Conservation (phyloP, 2,113 vertebrate genomes). For the Mastomys coucha region DNA sequence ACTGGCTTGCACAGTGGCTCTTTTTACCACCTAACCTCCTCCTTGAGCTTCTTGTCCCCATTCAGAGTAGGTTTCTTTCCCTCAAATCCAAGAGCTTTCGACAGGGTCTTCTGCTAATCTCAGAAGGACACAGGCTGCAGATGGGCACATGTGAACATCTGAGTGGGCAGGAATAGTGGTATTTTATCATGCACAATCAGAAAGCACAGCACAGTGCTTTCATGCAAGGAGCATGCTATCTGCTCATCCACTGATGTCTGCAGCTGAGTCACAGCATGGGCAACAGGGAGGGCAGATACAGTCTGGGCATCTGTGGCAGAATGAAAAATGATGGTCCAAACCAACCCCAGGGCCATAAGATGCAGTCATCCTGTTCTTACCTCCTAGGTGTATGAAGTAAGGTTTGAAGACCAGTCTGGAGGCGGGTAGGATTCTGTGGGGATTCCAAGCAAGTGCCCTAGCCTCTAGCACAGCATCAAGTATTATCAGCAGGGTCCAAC, state of each 20-base stretch:
- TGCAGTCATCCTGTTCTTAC: background rate
- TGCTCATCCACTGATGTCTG: background rate
- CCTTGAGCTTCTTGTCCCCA: rapidly evolving
- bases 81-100: background rate
- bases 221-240: rapidly evolving
- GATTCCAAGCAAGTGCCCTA: background rate
- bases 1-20: rapidly evolving
- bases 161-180: background rate
- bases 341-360: rapidly evolving
- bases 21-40: too few relatives aligned
- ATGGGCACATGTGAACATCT: rapidly evolving
- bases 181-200: background rate
- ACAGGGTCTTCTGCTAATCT: too few relatives aligned
- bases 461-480: too few relatives aligned
- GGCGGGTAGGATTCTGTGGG: background rate
- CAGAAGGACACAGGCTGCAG: background rate
- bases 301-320: background rate
- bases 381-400: background rate
- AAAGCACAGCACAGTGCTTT: background rate
- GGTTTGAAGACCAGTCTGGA: rapidly evolving
- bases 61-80: too few relatives aligned
- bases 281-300: background rate
- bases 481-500: too few relatives aligned
- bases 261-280: background rate
- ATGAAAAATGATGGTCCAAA: background rate